These are phyloP conservation scores for Epinephelus awoara DNA, from an alignment of 2,797 vertebrate genomes.

Conservation along the genomic window DNA sequence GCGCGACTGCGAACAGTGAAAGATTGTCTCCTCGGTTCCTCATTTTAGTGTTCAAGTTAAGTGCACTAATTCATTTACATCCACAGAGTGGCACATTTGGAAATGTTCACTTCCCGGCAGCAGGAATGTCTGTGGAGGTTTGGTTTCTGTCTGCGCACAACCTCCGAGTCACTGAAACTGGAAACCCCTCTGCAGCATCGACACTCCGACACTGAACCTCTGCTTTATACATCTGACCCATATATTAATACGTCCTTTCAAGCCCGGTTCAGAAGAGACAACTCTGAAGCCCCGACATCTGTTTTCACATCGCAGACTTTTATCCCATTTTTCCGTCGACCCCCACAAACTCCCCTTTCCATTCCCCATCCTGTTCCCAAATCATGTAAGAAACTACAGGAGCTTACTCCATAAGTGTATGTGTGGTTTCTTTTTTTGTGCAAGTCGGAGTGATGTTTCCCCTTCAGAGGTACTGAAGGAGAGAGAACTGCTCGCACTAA, in stretches of 20 bases:
- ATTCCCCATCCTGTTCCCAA: slow-evolving; percentile 65
- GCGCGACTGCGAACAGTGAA: slow-evolving; percentile 75
- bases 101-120: slow-evolving; percentile 78
- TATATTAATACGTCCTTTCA: slow-evolving; percentile 79
- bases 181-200: slow-evolving; percentile 64
- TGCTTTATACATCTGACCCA: slow-evolving; percentile 83
- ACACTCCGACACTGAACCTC: slow-evolving; percentile 71
- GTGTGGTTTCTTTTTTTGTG: slow-evolving; percentile 48
- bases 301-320: slow-evolving; percentile 82
- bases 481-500: slow-evolving; percentile 78
- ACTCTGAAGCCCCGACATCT: slow-evolving; percentile 80
- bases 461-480: slow-evolving; percentile 80
- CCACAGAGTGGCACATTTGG: slow-evolving; percentile 78
- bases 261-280: slow-evolving; percentile 68
- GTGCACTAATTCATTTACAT: slow-evolving; percentile 80
- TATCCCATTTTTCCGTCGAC: slow-evolving; percentile 78
- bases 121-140: slow-evolving; percentile 72
- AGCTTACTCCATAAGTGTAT: slow-evolving; percentile 65
- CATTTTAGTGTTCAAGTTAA: slow-evolving; percentile 66
- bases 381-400: slow-evolving; percentile 67
- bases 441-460: slow-evolving; percentile 74
- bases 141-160: slow-evolving; percentile 67
- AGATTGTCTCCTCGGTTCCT: slow-evolving; percentile 76
- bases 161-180: slow-evolving; percentile 69
- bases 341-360: slow-evolving; percentile 66